Evolutionary conservation across 2,888 invertebrate genomes (phyloP), one percentile per base, ranked within the genome.

Genomic region (Pecten maximus): DNA sequence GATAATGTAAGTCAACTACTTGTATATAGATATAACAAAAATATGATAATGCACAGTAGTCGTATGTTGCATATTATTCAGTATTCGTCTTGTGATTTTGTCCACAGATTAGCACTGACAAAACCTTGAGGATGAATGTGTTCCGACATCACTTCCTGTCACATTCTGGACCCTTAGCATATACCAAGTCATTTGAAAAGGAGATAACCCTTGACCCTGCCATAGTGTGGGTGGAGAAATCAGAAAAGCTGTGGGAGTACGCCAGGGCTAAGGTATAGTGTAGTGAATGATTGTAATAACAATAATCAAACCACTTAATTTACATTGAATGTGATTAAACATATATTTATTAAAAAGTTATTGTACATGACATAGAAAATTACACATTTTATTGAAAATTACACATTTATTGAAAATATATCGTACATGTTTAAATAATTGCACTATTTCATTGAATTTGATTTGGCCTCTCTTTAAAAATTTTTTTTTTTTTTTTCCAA

Each of bases 61-160:
- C 8, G n/a, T 60, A 4, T 23, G 60, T 2, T 16, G 23, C 2
- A 60, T 60, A 23, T 44, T 6, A 39, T 87, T 39, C 40, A 88
- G 44, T 40, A 19, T 40, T 28, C 35, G 12, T 12, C 39, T 44
- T 95, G 88, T 35, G 74, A 86, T 48, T 40, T 60, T 97, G 97
- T 0, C 90, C 94, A 90, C 97, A 97, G 95, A 97, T 97, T 19
- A 93, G 93, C 40, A 92, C 90, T 86, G 94, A 95, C 91, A 92
- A 93, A 10, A 93, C 93, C n/a, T 88, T 92, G 40, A 93, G 96
- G 54, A 94, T 95, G 94, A 92, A 91, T 35, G 95, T 95, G 2
- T 96, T 96, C 90, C 91, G 93, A 60, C 96, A 96, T 91, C 96
- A 96, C 91, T 96, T 96, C 89, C 91, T 95, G 87, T 91, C 94